Evolutionary conservation across 1,140 invertebrate genomes (phyloP), one percentile per base, ranked within the genome.

Genomic region (Belonocnema kinseyi): DNA sequence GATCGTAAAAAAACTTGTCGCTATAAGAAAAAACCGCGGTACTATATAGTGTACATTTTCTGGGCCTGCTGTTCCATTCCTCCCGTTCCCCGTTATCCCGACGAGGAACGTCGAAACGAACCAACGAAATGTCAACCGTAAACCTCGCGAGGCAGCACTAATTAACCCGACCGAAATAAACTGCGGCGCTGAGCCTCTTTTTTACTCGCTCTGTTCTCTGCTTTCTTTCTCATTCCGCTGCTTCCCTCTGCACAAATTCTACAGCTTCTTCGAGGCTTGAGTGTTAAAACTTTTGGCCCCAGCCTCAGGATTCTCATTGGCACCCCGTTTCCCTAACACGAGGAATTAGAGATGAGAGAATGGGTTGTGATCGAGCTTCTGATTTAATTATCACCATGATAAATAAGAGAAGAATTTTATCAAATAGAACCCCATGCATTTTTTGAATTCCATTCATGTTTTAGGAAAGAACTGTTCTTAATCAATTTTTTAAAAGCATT

Each of bases 91-190:
- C 79, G 78, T 74, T 82, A 81, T 78, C 78, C 73, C 79, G 81
- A 85, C 81, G 77, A 84, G 81, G 83, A 87, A 88, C 85, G 86
- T 81, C 76, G 82, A 82, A 66, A 81, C 81, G 81, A 86, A 85
- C 86, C 89, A 87, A 89, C 88, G 87, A 91, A 90, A 91, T 91
- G 89, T 90, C 90, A 91, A 91, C 89, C 87, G 88, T 91, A 90
- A 91, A 90, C 89, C 90, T 91, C 89, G 88, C 89, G 87, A 90
- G 89, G 85, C 89, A 90, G 88, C 90, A 88, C 89, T 91, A 91
- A 91, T 91, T 92, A 91, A 91, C 89, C 88, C 88, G 87, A 90
- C 89, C 86, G 84, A 90, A 91, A 91, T 91, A 90, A 90, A 90
- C 88, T 90, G 88, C 87, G 81, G 81, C 85, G 82, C 84, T 83